A percentile compares a stretch with the other conserved stretches of the same genome.
These are phyloP conservation scores for Murina feae DNA, from an alignment of 2,113 vertebrate genomes.

Conservation along the genomic window DNA sequence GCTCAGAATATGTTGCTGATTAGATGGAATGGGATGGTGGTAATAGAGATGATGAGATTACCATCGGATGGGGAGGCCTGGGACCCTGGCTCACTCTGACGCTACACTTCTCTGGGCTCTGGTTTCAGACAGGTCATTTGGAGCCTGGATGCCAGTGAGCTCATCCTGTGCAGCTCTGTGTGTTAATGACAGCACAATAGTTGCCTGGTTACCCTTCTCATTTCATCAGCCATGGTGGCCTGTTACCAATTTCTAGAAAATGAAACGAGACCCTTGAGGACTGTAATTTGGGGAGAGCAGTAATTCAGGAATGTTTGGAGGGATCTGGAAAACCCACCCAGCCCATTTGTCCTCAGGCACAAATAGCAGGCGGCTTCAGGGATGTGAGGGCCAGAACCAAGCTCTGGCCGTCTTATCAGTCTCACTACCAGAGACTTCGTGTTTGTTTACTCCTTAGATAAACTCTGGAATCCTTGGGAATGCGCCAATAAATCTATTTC, in stretches of 20 bases:
- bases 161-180: constrained; percentile 44
- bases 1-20: background rate
- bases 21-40: background rate
- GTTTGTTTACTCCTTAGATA: constrained; percentile 62
- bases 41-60: constrained; percentile 29
- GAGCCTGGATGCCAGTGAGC: constrained; percentile 61
- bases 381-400: background rate
- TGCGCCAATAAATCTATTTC: constrained; percentile 70
- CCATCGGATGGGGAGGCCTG: constrained; percentile 50
- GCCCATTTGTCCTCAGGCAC: constrained; percentile 44
- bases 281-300: constrained; percentile 74
- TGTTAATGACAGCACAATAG: constrained; percentile 69
- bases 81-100: constrained; percentile 10
- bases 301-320: constrained; percentile 73
- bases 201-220: constrained; percentile 75
- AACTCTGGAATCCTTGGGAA: constrained; percentile 67
- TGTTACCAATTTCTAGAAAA: constrained; percentile 79
- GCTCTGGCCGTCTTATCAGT: constrained; percentile 58
- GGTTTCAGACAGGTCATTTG: background rate
- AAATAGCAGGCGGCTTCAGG: background rate
- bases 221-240: constrained; percentile 76
- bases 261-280: constrained; percentile 77
- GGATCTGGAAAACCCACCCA: constrained; percentile 75
- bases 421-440: constrained; percentile 39
- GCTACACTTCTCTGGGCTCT: constrained; percentile 47